A percentile compares a stretch with the other conserved stretches of the same genome.
Conservation (phyloP, 53 echinoderm and acorn worm species). For the Apostichopus leukothele region DNA sequence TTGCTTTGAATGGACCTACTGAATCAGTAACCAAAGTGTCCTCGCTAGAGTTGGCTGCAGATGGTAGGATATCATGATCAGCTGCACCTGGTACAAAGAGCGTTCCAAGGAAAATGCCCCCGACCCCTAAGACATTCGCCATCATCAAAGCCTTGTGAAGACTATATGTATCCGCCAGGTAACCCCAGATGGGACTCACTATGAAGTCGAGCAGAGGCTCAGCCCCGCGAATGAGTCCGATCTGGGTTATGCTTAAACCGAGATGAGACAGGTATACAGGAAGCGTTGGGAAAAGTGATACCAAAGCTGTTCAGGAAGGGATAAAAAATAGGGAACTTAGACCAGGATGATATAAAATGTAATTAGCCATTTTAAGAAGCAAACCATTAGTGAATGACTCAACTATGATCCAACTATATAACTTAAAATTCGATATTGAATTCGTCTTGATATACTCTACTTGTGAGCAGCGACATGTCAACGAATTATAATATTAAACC, state of each 20-base stretch:
- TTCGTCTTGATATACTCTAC: too few species aligned
- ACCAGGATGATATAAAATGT: too few species aligned
- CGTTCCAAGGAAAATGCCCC: neutral
- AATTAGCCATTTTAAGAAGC: too few species aligned
- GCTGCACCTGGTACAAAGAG: slow-evolving; percentile 6
- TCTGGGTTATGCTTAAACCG: slow-evolving; percentile 73
- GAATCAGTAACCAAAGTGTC: neutral
- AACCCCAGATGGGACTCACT: slow-evolving; percentile 61
- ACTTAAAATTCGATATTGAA: too few species aligned
- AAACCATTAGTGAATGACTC: too few species aligned
- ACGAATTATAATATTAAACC: too few species aligned
- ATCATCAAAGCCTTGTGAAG: slow-evolving; percentile 20
- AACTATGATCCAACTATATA: too few species aligned
- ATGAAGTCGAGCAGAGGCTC: slow-evolving; percentile 76
- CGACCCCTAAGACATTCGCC: slow-evolving; percentile 13
- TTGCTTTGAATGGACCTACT: neutral
- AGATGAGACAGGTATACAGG: slow-evolving; percentile 87
- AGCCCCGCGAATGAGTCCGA: slow-evolving; percentile 79
- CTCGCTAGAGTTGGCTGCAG: neutral
- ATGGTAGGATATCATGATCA: neutral
- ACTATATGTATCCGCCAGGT: slow-evolving; percentile 16
- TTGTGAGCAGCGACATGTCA: too few species aligned
- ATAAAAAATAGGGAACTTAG: too few species aligned
- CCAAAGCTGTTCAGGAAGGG: slow-evolving; percentile 52
- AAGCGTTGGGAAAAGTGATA: slow-evolving; percentile 70